A percentile compares a stretch with the other conserved stretches of the same genome.
These are phyloP conservation scores for Romanogobio albipinnatus DNA, from an alignment of 2,113 vertebrate genomes.

Conservation along the genomic window DNA sequence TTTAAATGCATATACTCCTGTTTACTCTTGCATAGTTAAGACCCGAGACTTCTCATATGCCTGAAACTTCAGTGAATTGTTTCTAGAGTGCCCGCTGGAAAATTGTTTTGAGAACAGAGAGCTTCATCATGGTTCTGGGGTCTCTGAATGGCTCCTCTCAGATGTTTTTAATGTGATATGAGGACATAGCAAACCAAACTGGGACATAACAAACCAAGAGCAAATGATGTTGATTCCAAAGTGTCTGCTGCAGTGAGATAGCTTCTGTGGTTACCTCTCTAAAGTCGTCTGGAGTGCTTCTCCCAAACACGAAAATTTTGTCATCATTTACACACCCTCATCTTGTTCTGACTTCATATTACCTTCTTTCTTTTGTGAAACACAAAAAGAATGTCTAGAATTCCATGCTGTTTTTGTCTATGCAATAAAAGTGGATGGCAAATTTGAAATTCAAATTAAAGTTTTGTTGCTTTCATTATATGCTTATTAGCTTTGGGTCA, in stretches of 20 bases:
- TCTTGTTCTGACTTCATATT: not conserved
- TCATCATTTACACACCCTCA: not conserved
- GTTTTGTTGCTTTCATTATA: not conserved
- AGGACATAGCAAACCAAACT: conserved; percentile 6
- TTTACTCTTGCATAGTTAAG: conserved; percentile 27
- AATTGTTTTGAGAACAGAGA: conserved; percentile 5
- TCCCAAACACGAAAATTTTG: not conserved
- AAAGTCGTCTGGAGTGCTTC: not conserved
- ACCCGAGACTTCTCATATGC: not conserved
- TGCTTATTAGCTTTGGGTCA: not conserved
- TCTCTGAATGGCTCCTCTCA: conserved; percentile 6
- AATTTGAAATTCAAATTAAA: not conserved
- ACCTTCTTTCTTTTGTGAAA: not conserved
- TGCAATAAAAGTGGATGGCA: not conserved
- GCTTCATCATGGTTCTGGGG: not conserved
- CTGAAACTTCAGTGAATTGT: not conserved
- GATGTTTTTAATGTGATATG: not conserved
- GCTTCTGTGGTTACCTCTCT: conserved; percentile 47
- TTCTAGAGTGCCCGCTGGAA: conserved; percentile 32
- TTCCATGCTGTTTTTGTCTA: not conserved
- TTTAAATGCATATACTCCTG: conserved; percentile 40
- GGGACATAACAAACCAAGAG: conserved; percentile 28
- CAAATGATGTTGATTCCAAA: conserved; percentile 1
- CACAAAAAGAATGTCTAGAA: not conserved
- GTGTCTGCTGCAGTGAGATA: conserved; percentile 24